Evolutionary conservation across 2,888 invertebrate genomes (phyloP), one percentile per base, ranked within the genome.

Genomic region (Drosophila helvetica): DNA sequence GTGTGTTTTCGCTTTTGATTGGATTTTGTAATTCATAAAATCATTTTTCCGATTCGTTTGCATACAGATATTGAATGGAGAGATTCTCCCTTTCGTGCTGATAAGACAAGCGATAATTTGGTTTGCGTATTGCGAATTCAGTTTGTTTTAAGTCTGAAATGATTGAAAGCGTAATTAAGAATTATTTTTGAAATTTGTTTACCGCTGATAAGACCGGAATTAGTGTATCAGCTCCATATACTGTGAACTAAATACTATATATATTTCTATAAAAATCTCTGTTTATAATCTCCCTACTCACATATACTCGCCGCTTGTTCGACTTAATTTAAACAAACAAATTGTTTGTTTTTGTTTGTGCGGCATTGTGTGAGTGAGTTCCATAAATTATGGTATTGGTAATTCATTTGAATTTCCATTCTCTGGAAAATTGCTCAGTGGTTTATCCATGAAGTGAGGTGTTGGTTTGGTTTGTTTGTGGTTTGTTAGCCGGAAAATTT

Each of bases 291-390:
- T n/a, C 43, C 17, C 48, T 18, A 43, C 47, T 48, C 47, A 64
- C 10, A 10, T 33, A 48, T 53, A 65, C 30, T 42, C 15, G 19
- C 2, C 30, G 9, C 48, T 45, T 22, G 45, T 50, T 43, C 48
- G 50, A 55, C 58, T 68, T 58, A 19, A 46, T 68, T 69, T 53
- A 53, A 50, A 47, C 52, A 57, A 47, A 70, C n/a, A 56, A 53
- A 57, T 42, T 43, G 33, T 53, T 72, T 63, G 58, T 43, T 42
- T 47, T 57, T 42, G 18, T 70, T 62, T 46, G 19, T 3, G 42
- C 30, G 43, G 42, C 43, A 50, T 43, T n/a, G 68, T 51, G 48
- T 57, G 74, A n/a, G 42, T 43, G 54, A 38, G 18, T 47, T 60
- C 50, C 38, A 56, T 74, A 45, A 53, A 55, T 53, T 45, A 55